Base-by-base conservation (phyloP, 2,797 vertebrate species). In the Chromobotia macracanthus region DNA sequence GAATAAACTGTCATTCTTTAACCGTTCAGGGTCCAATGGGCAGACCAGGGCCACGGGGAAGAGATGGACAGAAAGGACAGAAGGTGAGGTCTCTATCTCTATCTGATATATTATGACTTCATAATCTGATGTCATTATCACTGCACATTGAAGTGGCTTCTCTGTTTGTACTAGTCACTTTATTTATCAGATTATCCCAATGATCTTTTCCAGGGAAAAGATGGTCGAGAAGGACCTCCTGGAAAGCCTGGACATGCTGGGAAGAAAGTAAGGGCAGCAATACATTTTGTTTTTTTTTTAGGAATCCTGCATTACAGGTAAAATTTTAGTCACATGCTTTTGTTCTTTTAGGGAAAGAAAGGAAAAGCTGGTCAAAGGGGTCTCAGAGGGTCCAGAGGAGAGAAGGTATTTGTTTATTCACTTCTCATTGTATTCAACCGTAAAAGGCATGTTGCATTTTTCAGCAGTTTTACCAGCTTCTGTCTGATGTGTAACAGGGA, bases 291-390 rank as follows among this genome's bases (percentile, higher is more conserved):
- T 41, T 1, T 8, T 8, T 8, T 7, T 41, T 41, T 41, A 41
- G 38, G 38, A 10, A 41, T 63, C 3, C 16, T 53, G 11, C 7
- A 71, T 73, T 18, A 64, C 50, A 56, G 64, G 12, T 15, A 0
- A 15, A 28, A 13, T 53, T 35, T 41, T 5, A 41, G 25, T 31
- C 5, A 67, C 28, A 28, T 11, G 67, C 28, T 61, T 63, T 75
- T 7, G 15, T 41, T 41, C 16, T 48, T 51, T 50, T 79, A 95
- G 95, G 94, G 95, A 44, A 95, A 90, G 86, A 85, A 84, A 84
- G 94, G 94, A 67, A 94, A 88, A 88, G 82, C 85, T n/a, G 95
- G 93, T 63, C 38, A 66, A n/a, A 89, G 90, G 79, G 91, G 91
- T 9, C 84, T 80, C 0, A 88, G 38, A 41, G 38, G 38, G 38